Evolutionary conservation across 2,113 vertebrate species (phyloP).

Genomic region (Speoplatyrhinus poulsoni): DNA sequence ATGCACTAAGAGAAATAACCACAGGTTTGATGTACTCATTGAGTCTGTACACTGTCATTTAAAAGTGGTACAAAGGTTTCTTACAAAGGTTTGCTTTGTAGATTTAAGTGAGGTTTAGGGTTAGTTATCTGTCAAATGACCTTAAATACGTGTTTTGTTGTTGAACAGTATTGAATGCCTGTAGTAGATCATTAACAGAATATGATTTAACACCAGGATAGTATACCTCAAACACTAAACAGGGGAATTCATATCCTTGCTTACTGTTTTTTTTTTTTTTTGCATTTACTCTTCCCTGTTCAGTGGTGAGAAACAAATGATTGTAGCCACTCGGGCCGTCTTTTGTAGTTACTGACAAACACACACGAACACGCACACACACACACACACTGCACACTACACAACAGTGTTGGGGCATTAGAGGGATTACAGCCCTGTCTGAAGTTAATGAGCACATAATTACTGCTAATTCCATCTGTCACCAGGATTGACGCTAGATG

Average conservation of each 20-base stretch:
- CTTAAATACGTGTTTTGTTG: slow-evolving; percentile 43
- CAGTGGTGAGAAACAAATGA: slow-evolving; percentile 26
- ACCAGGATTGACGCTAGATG: slow-evolving; percentile 45
- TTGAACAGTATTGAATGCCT: slow-evolving; percentile 30
- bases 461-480: slow-evolving; percentile 73
- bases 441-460: slow-evolving; percentile 73
- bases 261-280: slow-evolving; percentile 27
- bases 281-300: slow-evolving; percentile 32
- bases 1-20: too few relatives aligned
- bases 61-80: too few relatives aligned
- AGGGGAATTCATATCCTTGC: slow-evolving; percentile 41
- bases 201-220: slow-evolving; percentile 31
- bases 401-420: slow-evolving; percentile 61
- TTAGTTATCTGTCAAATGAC: slow-evolving; percentile 39
- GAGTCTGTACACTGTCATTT: too few relatives aligned
- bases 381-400: slow-evolving; percentile 28
- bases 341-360: slow-evolving; percentile 11
- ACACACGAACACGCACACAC: not conserved
- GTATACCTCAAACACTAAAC: slow-evolving; percentile 10
- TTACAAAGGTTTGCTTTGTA: too few relatives aligned
- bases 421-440: slow-evolving; percentile 67
- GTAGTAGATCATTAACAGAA: slow-evolving; percentile 44
- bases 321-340: slow-evolving; percentile 29
- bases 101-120: not conserved
- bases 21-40: too few relatives aligned